Base-by-base conservation (phyloP, 92 coral and sea anemone species). In the Heliopora coerulea region DNA sequence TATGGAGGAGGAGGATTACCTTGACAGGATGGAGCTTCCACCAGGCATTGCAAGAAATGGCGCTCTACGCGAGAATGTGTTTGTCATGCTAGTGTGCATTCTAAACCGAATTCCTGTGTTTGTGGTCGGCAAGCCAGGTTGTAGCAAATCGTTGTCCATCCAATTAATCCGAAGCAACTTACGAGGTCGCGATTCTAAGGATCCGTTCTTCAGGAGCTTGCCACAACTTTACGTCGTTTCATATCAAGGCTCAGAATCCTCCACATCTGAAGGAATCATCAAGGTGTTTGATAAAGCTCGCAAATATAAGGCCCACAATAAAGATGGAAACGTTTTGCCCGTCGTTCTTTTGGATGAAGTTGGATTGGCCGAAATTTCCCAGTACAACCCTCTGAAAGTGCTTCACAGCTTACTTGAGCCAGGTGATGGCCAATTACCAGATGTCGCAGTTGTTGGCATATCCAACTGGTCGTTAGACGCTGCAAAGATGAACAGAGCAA, bases 391-490 rank as follows among this genome's bases (percentile, higher is more conserved):
- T 17, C 83, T 93, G 19, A 93, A 93, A 62, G 98, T 93, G 34
- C 84, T 93, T 25, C 98, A 93, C 83, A 89, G 91, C 56, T 74
- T 93, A 40, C 89, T 93, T 48, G 98, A 93, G 41, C 96, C 93
- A 13, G 91, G 85, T 24, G 86, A 90, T 24, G 88, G 91, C 19
- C 56, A 81, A 28, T 74, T 89, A 69, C 98, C 98, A 37, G 91
- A 93, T 62, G 93, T 93, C n/a, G 96, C 96, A 26, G 98, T 93
- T 0, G 98, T 93, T n/a, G 98, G 98, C 3, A 90, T 93, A 40
- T 93, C 98, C 6, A 93, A 93, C 88, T 93, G 98, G 98, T 90
- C 98, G 0, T 64, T 93, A 52, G 98, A 93, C 79, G 96, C 98
- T 20, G 98, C 98, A 13, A 93, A 93, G 83, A 93, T 93, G 98